These are phyloP conservation scores for Drosophila tropicalis DNA, from an alignment of 1,140 invertebrate species.

Conservation along the genomic window DNA sequence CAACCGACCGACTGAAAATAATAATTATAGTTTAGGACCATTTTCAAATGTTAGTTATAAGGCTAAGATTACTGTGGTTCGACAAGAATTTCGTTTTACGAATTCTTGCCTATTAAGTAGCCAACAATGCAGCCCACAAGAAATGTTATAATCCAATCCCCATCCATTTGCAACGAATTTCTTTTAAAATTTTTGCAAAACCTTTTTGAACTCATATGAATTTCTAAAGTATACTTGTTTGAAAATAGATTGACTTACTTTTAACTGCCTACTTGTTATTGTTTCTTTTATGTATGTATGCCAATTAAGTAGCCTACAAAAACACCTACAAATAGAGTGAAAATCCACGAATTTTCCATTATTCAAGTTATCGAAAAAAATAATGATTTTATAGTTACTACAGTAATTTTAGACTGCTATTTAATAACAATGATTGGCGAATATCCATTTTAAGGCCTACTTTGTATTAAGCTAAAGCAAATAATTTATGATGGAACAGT, in stretches of 20 bases:
- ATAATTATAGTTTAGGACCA: neutral
- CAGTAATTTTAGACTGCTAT: neutral
- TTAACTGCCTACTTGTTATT: conserved; percentile 5
- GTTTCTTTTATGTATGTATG: neutral
- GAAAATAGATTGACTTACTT: neutral
- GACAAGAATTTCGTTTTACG: conserved; percentile 1
- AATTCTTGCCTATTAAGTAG: conserved; percentile 40
- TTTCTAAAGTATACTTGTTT: too few relatives aligned
- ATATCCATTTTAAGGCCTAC: too few relatives aligned
- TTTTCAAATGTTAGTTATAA: neutral
- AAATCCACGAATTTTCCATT: conserved; percentile 40
- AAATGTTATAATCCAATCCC: conserved; percentile 41
- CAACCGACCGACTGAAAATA: neutral
- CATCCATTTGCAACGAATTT: conserved; percentile 10
- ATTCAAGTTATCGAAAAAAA: too few relatives aligned
- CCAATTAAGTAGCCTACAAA: conserved; percentile 53
- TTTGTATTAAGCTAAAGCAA: too few relatives aligned
- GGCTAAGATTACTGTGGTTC: neutral
- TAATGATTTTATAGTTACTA: neutral
- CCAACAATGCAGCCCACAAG: conserved; percentile 47
- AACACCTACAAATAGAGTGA: conserved; percentile 46
- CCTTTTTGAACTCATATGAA: too few relatives aligned
- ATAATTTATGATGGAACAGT: too few relatives aligned
- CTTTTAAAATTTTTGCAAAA: neutral
- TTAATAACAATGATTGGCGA: neutral